These are phyloP conservation scores for Sebastes glaucus DNA, from an alignment of 2,797 vertebrate genomes.

Conservation along the genomic window DNA sequence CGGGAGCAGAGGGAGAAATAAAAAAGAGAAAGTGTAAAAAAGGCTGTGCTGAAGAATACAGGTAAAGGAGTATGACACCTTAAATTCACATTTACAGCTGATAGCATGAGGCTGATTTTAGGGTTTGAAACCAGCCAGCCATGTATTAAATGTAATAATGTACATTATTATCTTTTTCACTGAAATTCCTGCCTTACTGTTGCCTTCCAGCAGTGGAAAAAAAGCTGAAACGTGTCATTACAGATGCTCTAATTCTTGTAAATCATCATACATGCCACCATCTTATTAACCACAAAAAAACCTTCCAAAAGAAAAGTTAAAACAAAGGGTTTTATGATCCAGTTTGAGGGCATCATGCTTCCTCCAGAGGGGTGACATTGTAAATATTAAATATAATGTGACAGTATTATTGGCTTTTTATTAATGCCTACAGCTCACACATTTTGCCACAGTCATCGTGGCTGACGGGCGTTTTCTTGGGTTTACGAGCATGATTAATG, in stretches of 20 bases:
- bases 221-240: not conserved
- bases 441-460: not conserved
- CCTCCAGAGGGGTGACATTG: not conserved
- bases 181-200: not conserved
- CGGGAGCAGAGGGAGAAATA: not conserved
- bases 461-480: not conserved
- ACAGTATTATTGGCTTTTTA: not conserved
- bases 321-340: not conserved
- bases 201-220: not conserved
- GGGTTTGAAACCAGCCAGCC: not conserved
- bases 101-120: not conserved
- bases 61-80: not conserved
- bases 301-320: not conserved
- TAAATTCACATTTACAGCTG: conserved; percentile 4
- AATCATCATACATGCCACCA: not conserved
- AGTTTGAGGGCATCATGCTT: not conserved
- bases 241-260: not conserved
- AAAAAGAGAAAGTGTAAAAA: not conserved
- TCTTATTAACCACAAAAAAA: not conserved
- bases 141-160: not conserved
- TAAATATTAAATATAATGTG: not conserved
- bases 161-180: not conserved
- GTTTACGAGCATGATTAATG: not conserved
- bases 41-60: not conserved
- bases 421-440: not conserved